These are phyloP conservation scores for Marmota monax DNA, from an alignment of 2,113 vertebrate genomes.

Conservation along the genomic window DNA sequence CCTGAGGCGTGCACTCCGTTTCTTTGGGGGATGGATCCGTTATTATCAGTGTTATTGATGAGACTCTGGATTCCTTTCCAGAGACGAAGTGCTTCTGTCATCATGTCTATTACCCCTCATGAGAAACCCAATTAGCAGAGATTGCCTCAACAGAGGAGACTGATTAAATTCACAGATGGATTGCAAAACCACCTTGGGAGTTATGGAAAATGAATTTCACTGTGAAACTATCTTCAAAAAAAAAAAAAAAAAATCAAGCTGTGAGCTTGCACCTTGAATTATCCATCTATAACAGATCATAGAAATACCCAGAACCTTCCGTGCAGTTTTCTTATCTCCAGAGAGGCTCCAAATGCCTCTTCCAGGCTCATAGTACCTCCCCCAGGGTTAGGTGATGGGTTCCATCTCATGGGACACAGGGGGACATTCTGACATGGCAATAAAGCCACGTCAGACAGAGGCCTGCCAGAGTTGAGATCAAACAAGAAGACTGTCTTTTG, in stretches of 20 bases:
- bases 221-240: constrained; percentile 60
- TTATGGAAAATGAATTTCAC: constrained; percentile 67
- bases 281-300: constrained; percentile 46
- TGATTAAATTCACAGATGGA: constrained; percentile 74
- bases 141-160: constrained; percentile 39
- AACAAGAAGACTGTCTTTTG: background rate
- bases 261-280: constrained; percentile 7
- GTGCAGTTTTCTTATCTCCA: constrained; percentile 29
- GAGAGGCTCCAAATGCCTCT: constrained; percentile 41
- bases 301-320: constrained; percentile 27
- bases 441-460: background rate
- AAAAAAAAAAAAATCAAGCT: background rate
- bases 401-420: background rate
- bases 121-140: constrained; percentile 66
- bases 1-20: background rate
- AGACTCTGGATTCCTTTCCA: constrained; percentile 39
- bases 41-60: background rate
- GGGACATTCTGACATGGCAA: background rate
- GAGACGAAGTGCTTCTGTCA: constrained; percentile 62
- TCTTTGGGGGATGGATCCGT: background rate
- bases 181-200: constrained; percentile 60
- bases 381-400: too few relatives aligned
- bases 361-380: background rate
- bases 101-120: constrained; percentile 47
- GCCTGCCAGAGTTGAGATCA: background rate